A percentile compares a stretch with the other conserved stretches of the same genome.
These are phyloP conservation scores for Drosophila dunni DNA, from an alignment of 1,140 invertebrate genomes.

Conservation along the genomic window DNA sequence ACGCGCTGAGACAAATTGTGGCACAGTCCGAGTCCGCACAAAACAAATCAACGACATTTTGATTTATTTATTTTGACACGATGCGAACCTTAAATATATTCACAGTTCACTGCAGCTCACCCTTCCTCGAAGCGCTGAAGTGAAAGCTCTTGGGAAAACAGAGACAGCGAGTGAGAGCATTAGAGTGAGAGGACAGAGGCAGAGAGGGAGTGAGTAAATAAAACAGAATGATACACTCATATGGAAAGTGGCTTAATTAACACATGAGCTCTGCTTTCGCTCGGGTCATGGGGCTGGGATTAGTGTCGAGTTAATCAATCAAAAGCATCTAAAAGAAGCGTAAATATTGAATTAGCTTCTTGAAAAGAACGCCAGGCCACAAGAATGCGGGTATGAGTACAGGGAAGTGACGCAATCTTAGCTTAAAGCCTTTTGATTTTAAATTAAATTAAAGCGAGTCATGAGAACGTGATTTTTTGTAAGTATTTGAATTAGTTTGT, in stretches of 20 bases:
- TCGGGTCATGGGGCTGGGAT: conserved; percentile 5
- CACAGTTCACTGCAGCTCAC: conserved; percentile 19
- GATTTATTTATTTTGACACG: conserved; percentile 75
- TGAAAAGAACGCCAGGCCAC: background rate
- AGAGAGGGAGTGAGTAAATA: conserved; percentile 1
- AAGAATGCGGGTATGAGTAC: too few relatives aligned
- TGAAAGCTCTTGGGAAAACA: background rate
- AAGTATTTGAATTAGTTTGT: background rate
- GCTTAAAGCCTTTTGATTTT: conserved; percentile 5
- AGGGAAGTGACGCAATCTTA: background rate
- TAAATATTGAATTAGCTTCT: conserved; percentile 9
- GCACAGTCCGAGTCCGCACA: conserved; percentile 15
- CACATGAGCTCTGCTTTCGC: conserved; percentile 16
- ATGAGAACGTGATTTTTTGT: too few relatives aligned
- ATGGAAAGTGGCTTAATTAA: conserved; percentile 39
- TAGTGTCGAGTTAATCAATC: conserved; percentile 35
- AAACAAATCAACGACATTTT: conserved; percentile 70
- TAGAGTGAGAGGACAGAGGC: background rate
- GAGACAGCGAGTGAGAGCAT: background rate
- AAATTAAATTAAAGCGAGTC: background rate
- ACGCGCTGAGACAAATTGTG: conserved; percentile 25
- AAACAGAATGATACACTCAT: conserved; percentile 19
- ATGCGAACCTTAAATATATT: conserved; percentile 46
- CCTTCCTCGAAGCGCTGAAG: background rate
- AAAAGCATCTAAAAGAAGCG: conserved; percentile 21